These are phyloP conservation scores for Centropristis striata DNA, from an alignment of 2,113 vertebrate species.

Conservation along the genomic window DNA sequence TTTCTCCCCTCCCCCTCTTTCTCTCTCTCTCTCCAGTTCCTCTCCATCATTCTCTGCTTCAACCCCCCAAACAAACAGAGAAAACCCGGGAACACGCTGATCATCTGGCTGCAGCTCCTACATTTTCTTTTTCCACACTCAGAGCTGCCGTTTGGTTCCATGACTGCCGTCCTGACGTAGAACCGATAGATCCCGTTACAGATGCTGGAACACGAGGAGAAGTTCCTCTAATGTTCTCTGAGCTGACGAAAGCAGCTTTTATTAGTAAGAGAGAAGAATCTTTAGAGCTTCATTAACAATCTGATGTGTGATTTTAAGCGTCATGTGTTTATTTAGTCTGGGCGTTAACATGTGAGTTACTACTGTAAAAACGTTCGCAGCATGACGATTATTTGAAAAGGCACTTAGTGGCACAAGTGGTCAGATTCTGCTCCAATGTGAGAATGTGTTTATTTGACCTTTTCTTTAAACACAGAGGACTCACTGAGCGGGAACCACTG, in stretches of 20 bases:
- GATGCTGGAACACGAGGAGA: too few relatives aligned
- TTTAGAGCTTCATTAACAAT: not conserved
- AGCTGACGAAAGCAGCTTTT: conserved; percentile 5
- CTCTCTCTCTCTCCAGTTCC: conserved; percentile 14
- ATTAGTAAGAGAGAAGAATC: not conserved
- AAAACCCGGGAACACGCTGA: conserved; percentile 63
- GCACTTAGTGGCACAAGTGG: not conserved
- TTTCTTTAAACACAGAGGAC: conserved; percentile 29
- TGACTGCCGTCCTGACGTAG: conserved; percentile 10
- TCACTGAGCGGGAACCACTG: conserved; percentile 11
- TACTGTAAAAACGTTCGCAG: conserved; percentile 9
- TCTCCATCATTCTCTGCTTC: conserved; percentile 7
- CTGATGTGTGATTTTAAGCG: conserved; percentile 2
- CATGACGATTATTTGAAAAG: conserved; percentile 28
- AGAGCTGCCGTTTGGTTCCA: conserved; percentile 28
- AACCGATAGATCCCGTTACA: conserved; percentile 38
- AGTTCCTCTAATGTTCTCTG: not conserved
- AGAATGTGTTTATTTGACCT: conserved; percentile 24
- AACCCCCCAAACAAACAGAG: conserved; percentile 65
- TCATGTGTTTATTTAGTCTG: not conserved
- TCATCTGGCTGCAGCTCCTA: conserved; percentile 33
- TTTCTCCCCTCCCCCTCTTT: conserved; percentile 1
- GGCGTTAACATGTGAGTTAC: not conserved
- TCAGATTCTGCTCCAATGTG: not conserved
- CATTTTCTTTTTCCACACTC: conserved; percentile 57